phyloP scores from a whole-genome alignment of 2,113 vertebrate species.

The Elephas maximus region DNA sequence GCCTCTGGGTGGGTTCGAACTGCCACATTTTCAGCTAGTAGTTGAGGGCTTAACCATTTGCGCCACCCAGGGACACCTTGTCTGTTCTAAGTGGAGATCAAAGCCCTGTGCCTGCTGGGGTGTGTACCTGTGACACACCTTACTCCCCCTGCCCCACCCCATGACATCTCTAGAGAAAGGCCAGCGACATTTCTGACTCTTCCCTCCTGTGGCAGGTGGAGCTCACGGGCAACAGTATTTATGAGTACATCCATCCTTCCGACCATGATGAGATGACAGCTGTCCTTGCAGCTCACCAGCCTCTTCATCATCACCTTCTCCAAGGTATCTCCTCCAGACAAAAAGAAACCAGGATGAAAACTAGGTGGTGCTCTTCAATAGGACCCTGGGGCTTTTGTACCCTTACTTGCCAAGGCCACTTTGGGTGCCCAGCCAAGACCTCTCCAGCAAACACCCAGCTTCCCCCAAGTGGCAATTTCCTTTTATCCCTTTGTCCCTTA shows the following conservation, averaged over 20 bases:
- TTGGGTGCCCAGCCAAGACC: not conserved
- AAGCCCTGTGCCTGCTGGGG: not conserved
- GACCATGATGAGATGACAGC: constrained; percentile 98
- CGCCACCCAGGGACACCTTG: not conserved
- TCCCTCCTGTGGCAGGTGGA: constrained; percentile 91
- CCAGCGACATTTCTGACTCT: not conserved
- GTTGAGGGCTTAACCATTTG: not conserved
- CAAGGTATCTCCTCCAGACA: constrained; percentile 89
- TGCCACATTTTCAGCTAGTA: not conserved
- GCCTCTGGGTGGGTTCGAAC: not conserved
- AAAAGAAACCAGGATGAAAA: not conserved
- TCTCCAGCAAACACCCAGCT: rapidly evolving
- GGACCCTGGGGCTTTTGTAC: not conserved
- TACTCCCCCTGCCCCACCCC: rapidly evolving
- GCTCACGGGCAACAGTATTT: constrained; percentile 97
- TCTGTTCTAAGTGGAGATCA: not conserved
- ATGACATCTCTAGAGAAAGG: not conserved
- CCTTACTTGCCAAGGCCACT: rapidly evolving
- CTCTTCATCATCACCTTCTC: constrained; percentile 93
- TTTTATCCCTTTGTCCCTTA: not conserved
- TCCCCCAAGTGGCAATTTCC: not conserved
- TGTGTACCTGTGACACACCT: not conserved
- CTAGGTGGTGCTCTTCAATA: rapidly evolving
- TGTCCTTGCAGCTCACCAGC: constrained; percentile 93
- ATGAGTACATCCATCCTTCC: constrained; percentile 97